phyloP scores from a whole-genome alignment of 2,888 invertebrate species.

The Microctonus aethiopoides region DNA sequence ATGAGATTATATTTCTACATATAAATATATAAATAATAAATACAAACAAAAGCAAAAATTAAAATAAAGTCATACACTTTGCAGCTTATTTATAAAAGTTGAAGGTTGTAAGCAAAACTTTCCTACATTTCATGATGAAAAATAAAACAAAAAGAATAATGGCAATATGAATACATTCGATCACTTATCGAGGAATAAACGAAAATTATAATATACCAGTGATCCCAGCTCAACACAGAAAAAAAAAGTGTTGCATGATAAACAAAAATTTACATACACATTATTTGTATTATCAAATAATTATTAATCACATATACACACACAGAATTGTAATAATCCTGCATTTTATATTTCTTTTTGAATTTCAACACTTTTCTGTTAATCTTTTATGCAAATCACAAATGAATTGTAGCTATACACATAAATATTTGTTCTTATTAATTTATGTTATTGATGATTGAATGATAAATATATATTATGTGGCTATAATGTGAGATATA shows the following conservation, averaged over 20 bases:
- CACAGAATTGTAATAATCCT: background rate
- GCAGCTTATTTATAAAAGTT: background rate
- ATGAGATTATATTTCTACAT: background rate
- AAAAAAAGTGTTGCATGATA: background rate
- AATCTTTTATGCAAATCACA: constrained; percentile 25
- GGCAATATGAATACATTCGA: background rate
- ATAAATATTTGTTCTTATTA: constrained; percentile 28
- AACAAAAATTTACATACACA: background rate
- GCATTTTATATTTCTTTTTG: background rate
- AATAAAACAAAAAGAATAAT: background rate
- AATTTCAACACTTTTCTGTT: too few species aligned
- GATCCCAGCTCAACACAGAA: background rate
- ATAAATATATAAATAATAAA: background rate
- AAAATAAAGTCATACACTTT: too few species aligned
- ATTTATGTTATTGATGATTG: background rate
- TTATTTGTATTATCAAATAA: background rate
- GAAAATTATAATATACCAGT: background rate
- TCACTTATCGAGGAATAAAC: background rate
- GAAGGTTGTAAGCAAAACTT: background rate
- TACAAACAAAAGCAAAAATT: background rate
- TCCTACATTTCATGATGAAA: too few species aligned
- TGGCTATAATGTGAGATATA: background rate
- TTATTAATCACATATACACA: background rate
- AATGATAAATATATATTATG: constrained; percentile 10
- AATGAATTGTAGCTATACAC: constrained; percentile 32